Percentiles rank a stretch among this genome's conserved stretches.
Evolutionary conservation across 2,888 invertebrate species (phyloP).

Genomic region (Proisotoma minuta): DNA sequence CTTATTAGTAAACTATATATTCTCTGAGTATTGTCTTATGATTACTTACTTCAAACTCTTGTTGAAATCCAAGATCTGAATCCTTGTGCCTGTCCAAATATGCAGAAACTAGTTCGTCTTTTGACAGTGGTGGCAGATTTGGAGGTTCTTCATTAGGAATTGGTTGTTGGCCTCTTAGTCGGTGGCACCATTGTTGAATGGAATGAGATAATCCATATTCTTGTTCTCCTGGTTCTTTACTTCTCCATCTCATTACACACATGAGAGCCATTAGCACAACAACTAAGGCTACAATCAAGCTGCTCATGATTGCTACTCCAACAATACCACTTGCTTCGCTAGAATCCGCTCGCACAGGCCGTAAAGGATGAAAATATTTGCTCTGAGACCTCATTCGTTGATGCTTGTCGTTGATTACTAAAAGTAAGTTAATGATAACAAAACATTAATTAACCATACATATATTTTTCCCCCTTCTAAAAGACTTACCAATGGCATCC

Average conservation of each 20-base stretch:
- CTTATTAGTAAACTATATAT: background rate
- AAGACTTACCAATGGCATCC: slow-evolving; percentile 68
- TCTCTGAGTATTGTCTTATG: no score
- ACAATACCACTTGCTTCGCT: slow-evolving; percentile 23
- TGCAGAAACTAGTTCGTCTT: slow-evolving; percentile 67
- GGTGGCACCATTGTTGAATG: slow-evolving; percentile 55
- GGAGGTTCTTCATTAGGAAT: slow-evolving; percentile 65
- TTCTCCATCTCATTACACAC: slow-evolving; percentile 47
- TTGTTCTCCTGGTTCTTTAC: slow-evolving; percentile 44
- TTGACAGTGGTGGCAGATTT: slow-evolving; percentile 74
- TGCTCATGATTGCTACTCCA: slow-evolving; percentile 53
- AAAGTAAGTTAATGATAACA: slow-evolving; percentile 30
- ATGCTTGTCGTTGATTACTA: slow-evolving; percentile 55
- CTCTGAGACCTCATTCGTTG: slow-evolving; percentile 64
- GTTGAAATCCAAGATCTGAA: slow-evolving; percentile 84
- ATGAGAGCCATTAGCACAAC: slow-evolving; percentile 60
- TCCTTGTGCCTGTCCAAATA: slow-evolving; percentile 78
- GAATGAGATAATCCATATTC: slow-evolving; percentile 45
- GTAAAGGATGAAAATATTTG: slow-evolving; percentile 66
- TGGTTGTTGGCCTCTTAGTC: slow-evolving; percentile 63
- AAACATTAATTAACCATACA: background rate
- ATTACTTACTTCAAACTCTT: slow-evolving; percentile 71
- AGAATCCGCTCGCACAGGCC: slow-evolving; percentile 27
- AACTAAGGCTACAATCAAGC: slow-evolving; percentile 64
- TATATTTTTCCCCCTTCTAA: background rate